phyloP scores from a whole-genome alignment of 92 coral and sea anemone genomes.

The Epizoanthus illoricatus region DNA sequence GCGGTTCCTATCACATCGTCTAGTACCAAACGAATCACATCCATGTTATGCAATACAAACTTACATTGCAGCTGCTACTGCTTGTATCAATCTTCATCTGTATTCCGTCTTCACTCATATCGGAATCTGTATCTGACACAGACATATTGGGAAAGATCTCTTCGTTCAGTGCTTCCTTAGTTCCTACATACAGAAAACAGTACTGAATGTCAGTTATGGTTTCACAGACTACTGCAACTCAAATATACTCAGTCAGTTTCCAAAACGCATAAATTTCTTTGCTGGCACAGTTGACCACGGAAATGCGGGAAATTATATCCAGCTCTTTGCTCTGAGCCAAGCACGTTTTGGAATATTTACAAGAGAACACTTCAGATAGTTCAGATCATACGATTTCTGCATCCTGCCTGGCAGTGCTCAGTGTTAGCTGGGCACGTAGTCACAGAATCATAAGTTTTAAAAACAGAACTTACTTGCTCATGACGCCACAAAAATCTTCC shows the following conservation, averaged over 20 bases:
- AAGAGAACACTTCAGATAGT: not conserved
- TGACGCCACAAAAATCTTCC: constrained; percentile 6
- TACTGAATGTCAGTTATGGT: no score
- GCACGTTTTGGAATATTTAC: constrained; percentile 25
- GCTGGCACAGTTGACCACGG: not conserved
- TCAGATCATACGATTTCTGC: constrained; percentile 3
- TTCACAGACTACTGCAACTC: no score
- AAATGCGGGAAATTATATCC: constrained; percentile 1
- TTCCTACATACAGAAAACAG: not conserved
- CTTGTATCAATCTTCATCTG: constrained; percentile 78
- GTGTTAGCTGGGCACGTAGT: no score
- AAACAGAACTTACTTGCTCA: constrained; percentile 1
- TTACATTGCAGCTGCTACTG: constrained; percentile 65
- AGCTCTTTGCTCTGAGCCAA: constrained; percentile 17
- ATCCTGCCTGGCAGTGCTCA: not conserved
- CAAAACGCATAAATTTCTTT: not conserved
- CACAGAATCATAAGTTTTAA: no score
- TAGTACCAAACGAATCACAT: no score
- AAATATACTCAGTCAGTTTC: no score
- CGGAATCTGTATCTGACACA: constrained; percentile 73
- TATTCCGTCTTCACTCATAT: constrained; percentile 80
- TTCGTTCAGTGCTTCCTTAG: constrained; percentile 26
- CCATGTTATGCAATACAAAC: constrained; percentile 18
- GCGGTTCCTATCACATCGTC: no score
- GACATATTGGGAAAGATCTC: constrained; percentile 38